Conservation (phyloP, 2,888 invertebrate genomes). For the Cepaea hortensis region DNA sequence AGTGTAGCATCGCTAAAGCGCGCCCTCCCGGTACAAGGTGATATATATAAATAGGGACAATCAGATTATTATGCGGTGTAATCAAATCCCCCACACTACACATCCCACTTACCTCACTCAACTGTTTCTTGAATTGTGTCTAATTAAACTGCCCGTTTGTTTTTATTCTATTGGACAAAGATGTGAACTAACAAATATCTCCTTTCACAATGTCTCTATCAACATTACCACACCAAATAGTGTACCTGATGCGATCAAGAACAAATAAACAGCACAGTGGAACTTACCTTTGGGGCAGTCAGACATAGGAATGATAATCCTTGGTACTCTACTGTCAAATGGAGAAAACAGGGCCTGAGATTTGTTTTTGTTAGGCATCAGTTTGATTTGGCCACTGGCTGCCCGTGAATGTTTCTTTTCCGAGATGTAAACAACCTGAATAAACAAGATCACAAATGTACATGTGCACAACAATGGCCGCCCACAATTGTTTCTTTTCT, state of each 20-base stretch:
- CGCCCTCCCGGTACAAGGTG: too few relatives aligned
- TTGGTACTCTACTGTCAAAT: slow-evolving; percentile 86
- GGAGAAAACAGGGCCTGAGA: slow-evolving; percentile 86
- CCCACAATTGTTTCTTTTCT: too few relatives aligned
- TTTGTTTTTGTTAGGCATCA: slow-evolving; percentile 79
- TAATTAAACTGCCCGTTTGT: too few relatives aligned
- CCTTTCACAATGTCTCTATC: neutral
- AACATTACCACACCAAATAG: neutral
- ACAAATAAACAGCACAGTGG: neutral
- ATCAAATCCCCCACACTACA: too few relatives aligned
- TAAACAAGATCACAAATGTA: neutral
- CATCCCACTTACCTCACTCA: too few relatives aligned
- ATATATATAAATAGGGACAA: too few relatives aligned
- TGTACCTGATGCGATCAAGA: neutral
- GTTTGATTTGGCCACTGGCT: slow-evolving; percentile 84
- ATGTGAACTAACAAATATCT: neutral
- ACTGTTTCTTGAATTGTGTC: too few relatives aligned
- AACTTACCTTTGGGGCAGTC: slow-evolving; percentile 80
- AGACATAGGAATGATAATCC: slow-evolving; percentile 82
- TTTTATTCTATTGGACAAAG: too few relatives aligned
- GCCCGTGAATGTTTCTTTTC: slow-evolving; percentile 85
- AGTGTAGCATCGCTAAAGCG: too few relatives aligned
- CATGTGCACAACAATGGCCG: neutral
- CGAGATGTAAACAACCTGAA: slow-evolving; percentile 85
- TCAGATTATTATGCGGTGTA: too few relatives aligned